Conservation (phyloP, 2,888 invertebrate species). For the Drosophila mayaguana region DNA sequence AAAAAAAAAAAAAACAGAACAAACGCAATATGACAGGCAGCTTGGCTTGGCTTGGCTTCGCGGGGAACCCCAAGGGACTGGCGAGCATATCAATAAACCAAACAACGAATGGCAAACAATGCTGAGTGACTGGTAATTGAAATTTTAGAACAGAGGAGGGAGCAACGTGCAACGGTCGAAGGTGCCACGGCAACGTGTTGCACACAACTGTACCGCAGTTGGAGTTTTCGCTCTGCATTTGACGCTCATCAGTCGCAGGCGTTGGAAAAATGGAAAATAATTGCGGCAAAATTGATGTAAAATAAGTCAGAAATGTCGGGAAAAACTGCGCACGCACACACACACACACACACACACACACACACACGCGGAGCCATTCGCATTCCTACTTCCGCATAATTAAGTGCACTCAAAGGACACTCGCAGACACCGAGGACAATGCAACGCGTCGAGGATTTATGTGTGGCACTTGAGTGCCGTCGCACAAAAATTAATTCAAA, state of each 20-base stretch:
- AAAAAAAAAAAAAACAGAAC: conserved; percentile 25
- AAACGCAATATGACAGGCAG: conserved; percentile 61
- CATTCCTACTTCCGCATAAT: conserved; percentile 69
- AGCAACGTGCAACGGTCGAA: conserved; percentile 22
- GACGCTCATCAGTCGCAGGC: conserved; percentile 71
- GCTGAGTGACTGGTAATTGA: conserved; percentile 62
- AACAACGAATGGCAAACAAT: conserved; percentile 59
- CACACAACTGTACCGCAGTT: conserved; percentile 42
- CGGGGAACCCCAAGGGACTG: conserved; percentile 40
- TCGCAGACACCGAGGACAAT: conserved; percentile 30
- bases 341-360: not conserved
- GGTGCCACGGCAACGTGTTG: conserved; percentile 33
- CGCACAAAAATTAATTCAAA: conserved; percentile 80
- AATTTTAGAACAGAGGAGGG: conserved; percentile 59
- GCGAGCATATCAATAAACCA: conserved; percentile 69
- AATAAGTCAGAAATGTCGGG: conserved; percentile 59
- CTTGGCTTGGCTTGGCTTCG: not conserved
- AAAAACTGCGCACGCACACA: conserved; percentile 20
- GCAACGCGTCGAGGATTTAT: conserved; percentile 62
- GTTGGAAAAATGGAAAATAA: conserved; percentile 53
- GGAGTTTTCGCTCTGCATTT: conserved; percentile 54
- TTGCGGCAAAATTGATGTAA: conserved; percentile 67
- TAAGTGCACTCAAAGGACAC: conserved; percentile 69
- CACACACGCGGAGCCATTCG: conserved; percentile 19
- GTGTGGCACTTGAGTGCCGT: conserved; percentile 80